Percentiles rank a stretch among this genome's conserved stretches.
Conservation (phyloP, 2,888 invertebrate genomes). For the Arenicola marina region DNA sequence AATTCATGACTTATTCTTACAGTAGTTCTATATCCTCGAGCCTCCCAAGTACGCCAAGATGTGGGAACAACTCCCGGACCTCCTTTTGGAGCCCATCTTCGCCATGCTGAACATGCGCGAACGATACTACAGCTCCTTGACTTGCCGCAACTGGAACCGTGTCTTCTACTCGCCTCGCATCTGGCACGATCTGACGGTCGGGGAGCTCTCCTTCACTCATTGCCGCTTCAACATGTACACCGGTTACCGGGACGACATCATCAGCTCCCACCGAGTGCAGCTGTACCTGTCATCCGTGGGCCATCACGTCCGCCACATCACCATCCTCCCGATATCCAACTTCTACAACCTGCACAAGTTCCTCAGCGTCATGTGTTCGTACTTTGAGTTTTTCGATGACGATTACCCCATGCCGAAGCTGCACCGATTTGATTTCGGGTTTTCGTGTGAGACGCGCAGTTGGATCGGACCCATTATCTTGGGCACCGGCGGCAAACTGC, state of each 20-base stretch:
- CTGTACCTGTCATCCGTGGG: constrained; percentile 74
- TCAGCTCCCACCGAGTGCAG: constrained; percentile 77
- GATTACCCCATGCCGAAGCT: constrained; percentile 47
- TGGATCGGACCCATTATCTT: constrained; percentile 64
- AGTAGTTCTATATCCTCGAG: too few species aligned
- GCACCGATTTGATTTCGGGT: constrained; percentile 68
- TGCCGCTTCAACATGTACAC: constrained; percentile 79
- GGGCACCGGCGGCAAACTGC: constrained; percentile 73
- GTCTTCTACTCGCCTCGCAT: constrained; percentile 75
- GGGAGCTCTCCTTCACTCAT: constrained; percentile 75
- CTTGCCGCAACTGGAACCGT: constrained; percentile 49
- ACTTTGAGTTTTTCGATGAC: constrained; percentile 65
- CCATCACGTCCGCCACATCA: constrained; percentile 69
- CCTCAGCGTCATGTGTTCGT: constrained; percentile 80
- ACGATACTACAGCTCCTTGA: constrained; percentile 76
- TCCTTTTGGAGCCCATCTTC: constrained; percentile 76
- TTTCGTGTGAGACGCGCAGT: constrained; percentile 66
- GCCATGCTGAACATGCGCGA: constrained; percentile 71
- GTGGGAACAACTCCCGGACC: constrained; percentile 75
- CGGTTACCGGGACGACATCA: constrained; percentile 76
- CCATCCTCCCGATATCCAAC: constrained; percentile 76
- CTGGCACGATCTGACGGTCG: constrained; percentile 76
- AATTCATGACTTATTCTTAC: too few species aligned
- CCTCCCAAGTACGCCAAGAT: too few species aligned
- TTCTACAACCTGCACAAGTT: constrained; percentile 84